Evolutionary conservation across 2,113 vertebrate species (phyloP).

Genomic region (Sula dactylatra): DNA sequence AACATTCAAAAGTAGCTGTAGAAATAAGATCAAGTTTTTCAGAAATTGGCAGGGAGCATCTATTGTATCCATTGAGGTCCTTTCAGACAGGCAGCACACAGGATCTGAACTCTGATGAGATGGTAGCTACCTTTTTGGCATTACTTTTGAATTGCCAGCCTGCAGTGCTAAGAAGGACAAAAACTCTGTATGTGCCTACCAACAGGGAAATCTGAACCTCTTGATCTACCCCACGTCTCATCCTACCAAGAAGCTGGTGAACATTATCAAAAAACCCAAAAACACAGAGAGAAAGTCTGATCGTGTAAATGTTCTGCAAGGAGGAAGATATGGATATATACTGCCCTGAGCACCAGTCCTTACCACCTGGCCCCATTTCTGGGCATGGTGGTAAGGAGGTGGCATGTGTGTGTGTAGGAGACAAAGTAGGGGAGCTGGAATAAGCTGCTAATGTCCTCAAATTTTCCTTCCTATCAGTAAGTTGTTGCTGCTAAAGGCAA

Average conservation of each 20-base stretch:
- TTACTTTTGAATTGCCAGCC: neutral
- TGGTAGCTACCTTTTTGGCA: neutral
- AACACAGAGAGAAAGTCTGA: neutral
- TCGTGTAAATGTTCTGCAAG: neutral
- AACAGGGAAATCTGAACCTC: neutral
- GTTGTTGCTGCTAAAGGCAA: neutral
- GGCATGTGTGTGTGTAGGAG: neutral
- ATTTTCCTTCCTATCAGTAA: constrained; percentile 19
- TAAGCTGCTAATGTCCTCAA: neutral
- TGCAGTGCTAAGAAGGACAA: neutral
- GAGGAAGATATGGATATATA: neutral
- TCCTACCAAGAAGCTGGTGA: neutral
- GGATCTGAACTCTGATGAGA: neutral
- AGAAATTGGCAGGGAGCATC: neutral
- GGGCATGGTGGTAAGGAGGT: neutral
- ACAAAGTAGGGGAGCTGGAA: neutral
- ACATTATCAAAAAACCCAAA: neutral
- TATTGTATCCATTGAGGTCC: neutral
- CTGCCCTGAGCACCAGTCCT: neutral
- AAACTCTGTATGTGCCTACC: rapidly evolving
- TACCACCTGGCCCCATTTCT: neutral
- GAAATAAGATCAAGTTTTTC: neutral
- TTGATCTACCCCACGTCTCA: neutral
- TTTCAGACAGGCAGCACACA: neutral
- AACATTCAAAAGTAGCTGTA: neutral